Conservation (phyloP, 2,888 invertebrate genomes). For the Scaptomyza polygonia region DNA sequence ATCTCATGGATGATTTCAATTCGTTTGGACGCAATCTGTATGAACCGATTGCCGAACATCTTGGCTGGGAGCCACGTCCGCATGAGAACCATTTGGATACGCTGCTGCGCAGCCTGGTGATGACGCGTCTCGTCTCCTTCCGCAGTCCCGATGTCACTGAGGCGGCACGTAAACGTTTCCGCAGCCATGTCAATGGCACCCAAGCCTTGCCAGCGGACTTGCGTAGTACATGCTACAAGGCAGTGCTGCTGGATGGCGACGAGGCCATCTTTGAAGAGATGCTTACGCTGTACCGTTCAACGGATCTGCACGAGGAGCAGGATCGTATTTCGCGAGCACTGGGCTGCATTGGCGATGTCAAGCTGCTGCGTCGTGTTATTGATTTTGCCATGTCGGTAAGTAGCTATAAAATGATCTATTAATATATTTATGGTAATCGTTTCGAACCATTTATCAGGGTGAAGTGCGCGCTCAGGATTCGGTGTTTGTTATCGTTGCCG, state of each 20-base stretch:
- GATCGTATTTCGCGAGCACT: slow-evolving; percentile 94
- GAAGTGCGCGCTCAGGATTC: slow-evolving; percentile 97
- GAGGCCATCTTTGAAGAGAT: slow-evolving; percentile 90
- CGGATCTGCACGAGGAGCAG: slow-evolving; percentile 96
- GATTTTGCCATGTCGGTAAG: slow-evolving; percentile 93
- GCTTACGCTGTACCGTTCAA: slow-evolving; percentile 91
- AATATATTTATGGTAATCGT: background rate
- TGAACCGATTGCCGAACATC: slow-evolving; percentile 88
- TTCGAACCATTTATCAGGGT: slow-evolving; percentile 86
- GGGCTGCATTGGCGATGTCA: slow-evolving; percentile 90
- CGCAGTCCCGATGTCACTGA: slow-evolving; percentile 91
- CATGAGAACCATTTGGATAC: slow-evolving; percentile 94
- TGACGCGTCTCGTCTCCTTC: slow-evolving; percentile 92
- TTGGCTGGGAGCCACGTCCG: slow-evolving; percentile 96
- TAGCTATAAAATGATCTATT: slow-evolving; percentile 36
- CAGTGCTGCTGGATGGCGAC: slow-evolving; percentile 90
- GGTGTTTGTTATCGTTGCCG: slow-evolving; percentile 94
- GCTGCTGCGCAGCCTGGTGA: slow-evolving; percentile 92
- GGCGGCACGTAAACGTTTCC: slow-evolving; percentile 89
- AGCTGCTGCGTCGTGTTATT: slow-evolving; percentile 89
- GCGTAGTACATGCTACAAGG: slow-evolving; percentile 93
- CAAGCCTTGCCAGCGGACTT: slow-evolving; percentile 92
- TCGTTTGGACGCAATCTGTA: slow-evolving; percentile 90
- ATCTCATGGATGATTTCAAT: slow-evolving; percentile 89
- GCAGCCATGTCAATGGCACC: slow-evolving; percentile 87